Base-by-base conservation (phyloP, 2,888 invertebrate genomes). In the Amphipoea lucens region DNA sequence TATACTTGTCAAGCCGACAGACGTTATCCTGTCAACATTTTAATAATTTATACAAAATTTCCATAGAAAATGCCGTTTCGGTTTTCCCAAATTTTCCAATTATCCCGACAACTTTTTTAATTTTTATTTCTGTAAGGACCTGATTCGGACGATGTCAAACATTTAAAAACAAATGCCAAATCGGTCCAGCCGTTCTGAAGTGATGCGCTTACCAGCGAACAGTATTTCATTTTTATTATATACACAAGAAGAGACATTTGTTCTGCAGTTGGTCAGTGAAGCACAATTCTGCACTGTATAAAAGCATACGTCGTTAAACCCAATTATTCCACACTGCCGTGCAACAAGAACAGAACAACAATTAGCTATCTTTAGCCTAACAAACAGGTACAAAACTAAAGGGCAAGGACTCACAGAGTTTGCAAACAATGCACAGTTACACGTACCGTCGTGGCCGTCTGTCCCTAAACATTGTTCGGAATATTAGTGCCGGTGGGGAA, bases 391-490 rank as follows among this genome's bases (percentile, higher is more conserved):
- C 78, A 77, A 75, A 87, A 83, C 77, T 83, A 83, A 89, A 88
- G 86, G 87, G 82, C 83, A 76, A 76, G 82, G 76, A 81, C 74
- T 68, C 62, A 45, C n/a, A n/a, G 45, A 85, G 80, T 86, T 83
- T 23, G 57, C 51, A 65, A 85, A 85, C 81, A 86, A 84, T 84
- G 87, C 82, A 89, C 76, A 66, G 85, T 76, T 66, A 76, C 83
- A 81, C 80, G 79, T 83, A 74, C 81, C 78, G 78, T 54, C 69
- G 77, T 40, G 62, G 45, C 69, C 78, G 80, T 40, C 82, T 84
- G 94, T 91, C 92, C 92, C 92, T 87, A 91, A 95, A 95, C 95
- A 95, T 93, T 94, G 95, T 95, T 94, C 93, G 92, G 93, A 92
- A 95, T 95, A 96, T 95, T 94, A 95, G 94, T 92, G 92, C 92